A percentile compares a stretch with the other conserved stretches of the same genome.
Conservation (phyloP, 2,113 vertebrate genomes). For the Sylvia atricapilla region DNA sequence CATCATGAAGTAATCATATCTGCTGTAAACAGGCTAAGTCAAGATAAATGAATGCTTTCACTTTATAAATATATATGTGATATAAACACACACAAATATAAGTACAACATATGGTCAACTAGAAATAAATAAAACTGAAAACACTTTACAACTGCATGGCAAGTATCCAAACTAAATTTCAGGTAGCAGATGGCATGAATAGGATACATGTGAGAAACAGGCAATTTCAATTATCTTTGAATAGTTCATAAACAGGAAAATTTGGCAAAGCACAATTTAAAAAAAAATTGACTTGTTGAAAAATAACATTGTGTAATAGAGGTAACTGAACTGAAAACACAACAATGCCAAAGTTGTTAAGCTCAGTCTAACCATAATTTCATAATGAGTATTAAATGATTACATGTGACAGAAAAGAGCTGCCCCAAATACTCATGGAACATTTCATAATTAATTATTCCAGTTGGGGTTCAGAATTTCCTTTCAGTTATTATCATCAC, state of each 20-base stretch:
- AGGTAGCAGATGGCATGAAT: constrained; percentile 67
- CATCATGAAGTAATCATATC: background rate
- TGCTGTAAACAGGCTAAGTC: background rate
- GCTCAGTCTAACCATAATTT: constrained; percentile 48
- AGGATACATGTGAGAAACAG: constrained; percentile 61
- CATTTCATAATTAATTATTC: constrained; percentile 44
- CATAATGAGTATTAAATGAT: constrained; percentile 44
- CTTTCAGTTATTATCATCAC: background rate
- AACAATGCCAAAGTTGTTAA: constrained; percentile 41
- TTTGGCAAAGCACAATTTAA: constrained; percentile 18
- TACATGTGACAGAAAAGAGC: constrained; percentile 11
- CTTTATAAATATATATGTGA: background rate
- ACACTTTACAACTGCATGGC: constrained; percentile 47
- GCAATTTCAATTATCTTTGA: constrained; percentile 66
- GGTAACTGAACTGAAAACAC: constrained; percentile 31
- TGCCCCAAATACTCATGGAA: constrained; percentile 28
- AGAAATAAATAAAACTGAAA: constrained; percentile 67
- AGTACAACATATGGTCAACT: constrained; percentile 57
- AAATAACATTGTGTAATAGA: constrained; percentile 41
- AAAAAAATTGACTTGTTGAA: constrained; percentile 41
- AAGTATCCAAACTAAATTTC: constrained; percentile 69
- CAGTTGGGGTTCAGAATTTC: background rate
- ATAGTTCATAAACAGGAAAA: constrained; percentile 66
- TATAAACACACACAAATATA: constrained; percentile 21
- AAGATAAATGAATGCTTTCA: constrained; percentile 17